Conservation (phyloP, 2,888 invertebrate genomes). For the Frankliniella fusca region DNA sequence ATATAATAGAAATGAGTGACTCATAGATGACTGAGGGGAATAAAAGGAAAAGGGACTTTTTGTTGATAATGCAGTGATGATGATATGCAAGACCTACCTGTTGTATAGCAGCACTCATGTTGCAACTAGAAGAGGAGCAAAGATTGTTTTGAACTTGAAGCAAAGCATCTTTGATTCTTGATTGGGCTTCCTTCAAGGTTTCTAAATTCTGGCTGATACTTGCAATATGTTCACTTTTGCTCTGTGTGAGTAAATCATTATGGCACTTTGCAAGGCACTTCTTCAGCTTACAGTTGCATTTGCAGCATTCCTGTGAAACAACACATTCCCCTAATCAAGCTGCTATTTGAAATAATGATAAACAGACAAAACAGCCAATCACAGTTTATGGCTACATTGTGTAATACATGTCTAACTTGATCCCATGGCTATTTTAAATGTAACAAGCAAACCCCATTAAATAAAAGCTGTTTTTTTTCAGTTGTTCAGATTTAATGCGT, state of each 20-base stretch:
- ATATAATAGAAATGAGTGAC: background rate
- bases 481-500: background rate
- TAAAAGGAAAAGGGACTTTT: background rate
- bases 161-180: background rate
- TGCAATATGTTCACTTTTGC: background rate
- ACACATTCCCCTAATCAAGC: background rate
- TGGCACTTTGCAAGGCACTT: background rate
- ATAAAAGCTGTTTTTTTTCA: background rate
- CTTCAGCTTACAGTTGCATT: background rate
- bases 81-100: background rate
- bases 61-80: background rate
- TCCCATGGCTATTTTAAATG: background rate
- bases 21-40: background rate
- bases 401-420: background rate
- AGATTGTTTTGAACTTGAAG: background rate
- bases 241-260: background rate
- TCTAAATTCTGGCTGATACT: background rate
- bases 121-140: background rate
- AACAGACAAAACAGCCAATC: background rate
- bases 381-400: background rate
- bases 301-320: constrained; percentile 7
- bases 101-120: background rate
- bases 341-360: background rate
- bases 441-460: background rate
- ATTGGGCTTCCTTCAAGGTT: background rate